Evolutionary conservation across 2,113 vertebrate species (phyloP), one percentile per base, ranked within the genome.

Genomic region (Garra rufa): DNA sequence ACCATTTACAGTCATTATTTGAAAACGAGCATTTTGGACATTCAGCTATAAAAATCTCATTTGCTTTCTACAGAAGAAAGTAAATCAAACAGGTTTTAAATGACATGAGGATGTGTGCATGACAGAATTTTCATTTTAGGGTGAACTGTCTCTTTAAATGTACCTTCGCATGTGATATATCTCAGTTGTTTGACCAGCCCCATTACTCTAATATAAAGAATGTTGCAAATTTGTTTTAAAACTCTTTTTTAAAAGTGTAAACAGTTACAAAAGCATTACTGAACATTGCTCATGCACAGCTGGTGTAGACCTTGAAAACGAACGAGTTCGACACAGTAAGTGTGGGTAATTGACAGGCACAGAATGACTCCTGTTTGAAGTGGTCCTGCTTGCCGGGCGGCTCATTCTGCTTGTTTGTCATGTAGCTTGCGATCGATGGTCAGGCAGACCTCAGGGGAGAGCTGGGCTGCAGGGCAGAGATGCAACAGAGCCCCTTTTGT

Each of bases 301-400:
- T 26, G 84, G 65, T 41, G 43, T 24, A 67, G n/a, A 14, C 67
- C 21, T 71, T 50, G 52, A 77, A 75, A 30, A 52, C 38, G 79
- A 78, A 75, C 41, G 15, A 83, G 69, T 70, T 71, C 6, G 65
- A 71, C 65, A 82, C 44, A 78, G 34, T 8, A 75, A 87, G 88
- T 74, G 84, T 43, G 88, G 87, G 86, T 92, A 91, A 93, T 90
- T 92, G 93, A 93, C 92, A 92, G 89, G 81, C 87, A 80, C 87
- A 82, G 89, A 75, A 83, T 21, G 48, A 82, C 44, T 46, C 28
- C 71, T 78, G 78, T 85, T 85, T 87, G 84, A 90, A 83, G 84
- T 83, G 87, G 90, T 78, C 80, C n/a, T 55, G 73, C 86, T 38
- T 65, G 50, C 57, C 13, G 59, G 82, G 70, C 14, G 9, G 26